Evolutionary conservation across 2,113 vertebrate species (phyloP).

Genomic region (Plotosus lineatus): DNA sequence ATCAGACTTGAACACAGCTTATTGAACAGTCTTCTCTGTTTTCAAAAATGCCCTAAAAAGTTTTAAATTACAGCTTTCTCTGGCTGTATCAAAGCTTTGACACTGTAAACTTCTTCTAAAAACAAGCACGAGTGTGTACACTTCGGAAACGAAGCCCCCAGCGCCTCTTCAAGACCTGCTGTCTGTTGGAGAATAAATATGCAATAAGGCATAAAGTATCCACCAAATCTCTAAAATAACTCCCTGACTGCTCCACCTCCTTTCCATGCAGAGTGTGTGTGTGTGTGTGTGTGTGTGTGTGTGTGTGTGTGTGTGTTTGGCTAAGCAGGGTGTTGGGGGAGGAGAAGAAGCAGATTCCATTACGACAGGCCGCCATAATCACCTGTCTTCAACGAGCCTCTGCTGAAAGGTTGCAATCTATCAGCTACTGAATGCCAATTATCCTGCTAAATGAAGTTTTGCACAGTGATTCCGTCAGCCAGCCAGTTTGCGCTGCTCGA

Average conservation of each 20-base stretch:
- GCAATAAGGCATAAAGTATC: conserved; percentile 68
- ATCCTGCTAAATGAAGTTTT: conserved; percentile 52
- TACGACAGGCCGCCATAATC: conserved; percentile 41
- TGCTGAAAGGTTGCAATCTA: conserved; percentile 51
- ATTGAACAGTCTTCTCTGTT: neutral
- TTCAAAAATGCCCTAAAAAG: neutral
- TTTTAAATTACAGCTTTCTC: neutral
- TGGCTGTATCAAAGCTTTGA: neutral
- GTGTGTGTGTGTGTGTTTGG: neutral
- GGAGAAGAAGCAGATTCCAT: neutral
- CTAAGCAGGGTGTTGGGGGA: neutral
- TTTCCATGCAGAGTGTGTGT: conserved; percentile 42
- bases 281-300: neutral
- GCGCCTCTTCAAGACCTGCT: conserved; percentile 56
- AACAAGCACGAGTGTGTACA: neutral
- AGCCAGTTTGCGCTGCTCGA: conserved; percentile 28
- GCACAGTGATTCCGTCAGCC: conserved; percentile 45
- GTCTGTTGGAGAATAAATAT: conserved; percentile 69
- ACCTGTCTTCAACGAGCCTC: conserved; percentile 44
- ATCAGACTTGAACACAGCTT: neutral
- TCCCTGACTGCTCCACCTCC: conserved; percentile 54
- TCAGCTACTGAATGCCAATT: conserved; percentile 54
- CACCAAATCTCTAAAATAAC: conserved; percentile 66
- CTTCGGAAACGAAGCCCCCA: neutral
- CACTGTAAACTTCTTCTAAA: neutral